Evolutionary conservation across 2,113 vertebrate species (phyloP).

Genomic region (Urocolius indicus): DNA sequence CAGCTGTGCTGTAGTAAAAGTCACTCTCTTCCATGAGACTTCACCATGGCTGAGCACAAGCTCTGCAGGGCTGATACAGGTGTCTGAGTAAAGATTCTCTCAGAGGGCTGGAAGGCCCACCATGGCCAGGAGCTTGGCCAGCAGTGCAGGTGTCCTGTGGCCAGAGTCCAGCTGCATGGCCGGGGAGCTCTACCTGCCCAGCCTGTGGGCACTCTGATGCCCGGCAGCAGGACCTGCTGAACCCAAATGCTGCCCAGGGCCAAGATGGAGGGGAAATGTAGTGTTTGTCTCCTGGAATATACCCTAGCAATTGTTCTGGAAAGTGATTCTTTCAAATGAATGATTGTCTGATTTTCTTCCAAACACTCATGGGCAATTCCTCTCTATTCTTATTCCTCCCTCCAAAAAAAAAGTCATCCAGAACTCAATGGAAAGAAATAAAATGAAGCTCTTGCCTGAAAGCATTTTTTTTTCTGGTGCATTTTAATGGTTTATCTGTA

Average conservation of each 20-base stretch:
- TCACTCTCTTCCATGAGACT: background rate
- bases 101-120: background rate
- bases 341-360: background rate
- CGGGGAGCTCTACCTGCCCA: background rate
- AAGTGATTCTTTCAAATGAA: background rate
- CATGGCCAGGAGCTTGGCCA: background rate
- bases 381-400: background rate
- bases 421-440: background rate
- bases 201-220: background rate
- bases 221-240: accelerated
- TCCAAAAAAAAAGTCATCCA: background rate
- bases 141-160: accelerated
- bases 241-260: background rate
- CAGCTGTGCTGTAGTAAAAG: background rate
- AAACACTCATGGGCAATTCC: background rate
- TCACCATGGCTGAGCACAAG: accelerated
- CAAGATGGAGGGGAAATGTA: accelerated
- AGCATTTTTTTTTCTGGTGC: background rate
- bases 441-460: background rate
- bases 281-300: background rate
- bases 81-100: background rate
- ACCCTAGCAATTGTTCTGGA: too few species aligned
- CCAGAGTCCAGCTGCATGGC: too few species aligned
- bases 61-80: background rate
- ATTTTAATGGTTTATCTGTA: background rate